A percentile compares a stretch with the other conserved stretches of the same genome.
Conservation (phyloP, 2,888 invertebrate genomes). For the Carcina quercana region DNA sequence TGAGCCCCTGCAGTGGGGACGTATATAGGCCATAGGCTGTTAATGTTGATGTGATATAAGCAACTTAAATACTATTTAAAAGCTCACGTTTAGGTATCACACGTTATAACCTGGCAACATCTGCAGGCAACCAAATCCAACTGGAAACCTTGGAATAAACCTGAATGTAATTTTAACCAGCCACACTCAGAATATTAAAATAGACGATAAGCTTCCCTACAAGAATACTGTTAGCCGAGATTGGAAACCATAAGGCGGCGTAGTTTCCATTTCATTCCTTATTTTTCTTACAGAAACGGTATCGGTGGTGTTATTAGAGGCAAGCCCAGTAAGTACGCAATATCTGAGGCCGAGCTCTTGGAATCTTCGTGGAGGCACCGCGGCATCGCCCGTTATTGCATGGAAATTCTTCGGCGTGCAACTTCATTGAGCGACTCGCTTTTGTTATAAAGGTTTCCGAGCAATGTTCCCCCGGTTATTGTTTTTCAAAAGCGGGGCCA, state of each 20-base stretch:
- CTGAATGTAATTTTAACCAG: no score
- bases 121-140: no score
- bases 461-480: constrained; percentile 65
- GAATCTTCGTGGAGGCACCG: constrained; percentile 15
- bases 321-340: constrained; percentile 69
- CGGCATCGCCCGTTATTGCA: constrained; percentile 64
- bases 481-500: constrained; percentile 64
- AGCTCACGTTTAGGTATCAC: no score
- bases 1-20: no score
- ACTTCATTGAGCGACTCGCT: constrained; percentile 64
- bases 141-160: no score
- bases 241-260: constrained; percentile 54
- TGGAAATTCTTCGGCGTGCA: constrained; percentile 70
- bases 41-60: no score
- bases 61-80: no score
- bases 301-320: constrained; percentile 67
- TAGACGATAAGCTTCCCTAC: no score
- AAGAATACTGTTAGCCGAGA: constrained; percentile 46
- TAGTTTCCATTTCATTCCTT: constrained; percentile 64
- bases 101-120: no score
- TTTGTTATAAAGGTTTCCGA: constrained; percentile 65
- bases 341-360: constrained; percentile 51
- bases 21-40: no score
- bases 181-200: no score
- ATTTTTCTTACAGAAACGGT: constrained; percentile 64